Evolutionary conservation across 2,797 vertebrate genomes (phyloP).

Genomic region (Sebastes glaucus): DNA sequence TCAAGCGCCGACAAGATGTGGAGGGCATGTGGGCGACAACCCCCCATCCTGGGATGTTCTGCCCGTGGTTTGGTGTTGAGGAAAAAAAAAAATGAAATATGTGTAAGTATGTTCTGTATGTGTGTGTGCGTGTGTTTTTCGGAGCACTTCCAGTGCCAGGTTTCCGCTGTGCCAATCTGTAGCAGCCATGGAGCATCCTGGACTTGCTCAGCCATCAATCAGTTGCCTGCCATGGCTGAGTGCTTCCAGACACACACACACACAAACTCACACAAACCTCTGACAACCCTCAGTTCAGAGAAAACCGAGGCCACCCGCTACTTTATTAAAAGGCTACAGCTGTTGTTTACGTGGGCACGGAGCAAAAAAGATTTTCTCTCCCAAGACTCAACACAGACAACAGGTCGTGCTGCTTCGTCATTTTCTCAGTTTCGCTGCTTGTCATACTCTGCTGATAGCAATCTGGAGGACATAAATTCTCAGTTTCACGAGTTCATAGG

Average conservation of each 20-base stretch:
- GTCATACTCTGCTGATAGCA: conserved; percentile 40
- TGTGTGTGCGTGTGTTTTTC: conserved; percentile 16
- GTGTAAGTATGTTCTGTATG: conserved; percentile 24
- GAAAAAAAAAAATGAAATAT: conserved; percentile 13
- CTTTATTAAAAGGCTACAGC: conserved; percentile 72
- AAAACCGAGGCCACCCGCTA: conserved; percentile 51
- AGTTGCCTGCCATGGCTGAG: conserved; percentile 63
- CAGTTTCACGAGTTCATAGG: conserved; percentile 27
- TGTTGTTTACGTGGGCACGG: conserved; percentile 39
- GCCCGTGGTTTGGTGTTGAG: conserved; percentile 39
- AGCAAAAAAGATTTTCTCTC: conserved; percentile 21
- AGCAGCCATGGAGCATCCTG: conserved; percentile 70
- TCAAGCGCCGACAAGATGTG: conserved; percentile 51
- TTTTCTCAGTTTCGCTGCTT: conserved; percentile 43
- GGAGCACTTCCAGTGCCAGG: conserved; percentile 55
- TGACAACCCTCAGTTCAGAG: conserved; percentile 38
- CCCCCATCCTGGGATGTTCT: conserved; percentile 54
- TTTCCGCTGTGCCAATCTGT: conserved; percentile 79
- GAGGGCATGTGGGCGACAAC: conserved; percentile 64
- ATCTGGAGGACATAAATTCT: conserved; percentile 48
- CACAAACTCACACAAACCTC: conserved; percentile 6
- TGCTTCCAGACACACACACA: conserved; percentile 23
- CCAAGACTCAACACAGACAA: conserved; percentile 47
- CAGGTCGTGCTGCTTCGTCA: conserved; percentile 43
- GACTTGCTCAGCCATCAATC: conserved; percentile 77